Percentiles rank a stretch among this genome's conserved stretches.
phyloP scores from a whole-genome alignment of 2,888 invertebrate species.

The Brachyptera putata region DNA sequence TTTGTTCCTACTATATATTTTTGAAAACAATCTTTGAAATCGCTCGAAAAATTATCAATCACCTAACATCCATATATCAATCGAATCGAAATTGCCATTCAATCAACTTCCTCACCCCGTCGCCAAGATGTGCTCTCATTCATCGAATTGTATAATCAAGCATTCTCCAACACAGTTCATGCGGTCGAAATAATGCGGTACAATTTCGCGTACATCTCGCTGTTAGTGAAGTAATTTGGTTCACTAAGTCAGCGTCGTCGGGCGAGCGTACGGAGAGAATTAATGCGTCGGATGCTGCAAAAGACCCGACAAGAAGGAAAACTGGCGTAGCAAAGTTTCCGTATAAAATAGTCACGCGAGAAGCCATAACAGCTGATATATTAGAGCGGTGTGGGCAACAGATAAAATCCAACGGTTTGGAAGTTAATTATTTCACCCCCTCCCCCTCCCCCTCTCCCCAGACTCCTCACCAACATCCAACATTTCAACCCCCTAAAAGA shows the following conservation, averaged over 20 bases:
- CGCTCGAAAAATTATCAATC: too few relatives aligned
- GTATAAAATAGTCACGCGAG: slow-evolving; percentile 16
- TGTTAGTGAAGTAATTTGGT: slow-evolving; percentile 13
- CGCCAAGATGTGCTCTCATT: too few relatives aligned
- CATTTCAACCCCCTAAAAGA: background rate
- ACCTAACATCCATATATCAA: too few relatives aligned
- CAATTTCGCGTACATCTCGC: too few relatives aligned
- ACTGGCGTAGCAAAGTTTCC: slow-evolving; percentile 13
- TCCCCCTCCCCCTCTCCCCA: background rate
- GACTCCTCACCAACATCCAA: background rate
- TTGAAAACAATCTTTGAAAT: too few relatives aligned
- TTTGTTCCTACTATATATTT: too few relatives aligned
- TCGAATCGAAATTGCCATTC: too few relatives aligned
- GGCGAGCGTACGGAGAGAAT: background rate
- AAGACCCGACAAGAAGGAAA: slow-evolving; percentile 3
- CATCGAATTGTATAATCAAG: too few relatives aligned
- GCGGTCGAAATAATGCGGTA: too few relatives aligned
- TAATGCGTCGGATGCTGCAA: slow-evolving; percentile 15
- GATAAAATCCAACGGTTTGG: slow-evolving; percentile 21
- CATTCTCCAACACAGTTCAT: too few relatives aligned
- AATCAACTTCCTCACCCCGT: too few relatives aligned
- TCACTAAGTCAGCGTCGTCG: background rate
- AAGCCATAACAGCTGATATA: slow-evolving; percentile 16
- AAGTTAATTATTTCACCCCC: slow-evolving; percentile 18
- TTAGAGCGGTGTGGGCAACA: slow-evolving; percentile 12